Evolutionary conservation across 1,140 invertebrate species (phyloP).

Genomic region (Drosophila tani): DNA sequence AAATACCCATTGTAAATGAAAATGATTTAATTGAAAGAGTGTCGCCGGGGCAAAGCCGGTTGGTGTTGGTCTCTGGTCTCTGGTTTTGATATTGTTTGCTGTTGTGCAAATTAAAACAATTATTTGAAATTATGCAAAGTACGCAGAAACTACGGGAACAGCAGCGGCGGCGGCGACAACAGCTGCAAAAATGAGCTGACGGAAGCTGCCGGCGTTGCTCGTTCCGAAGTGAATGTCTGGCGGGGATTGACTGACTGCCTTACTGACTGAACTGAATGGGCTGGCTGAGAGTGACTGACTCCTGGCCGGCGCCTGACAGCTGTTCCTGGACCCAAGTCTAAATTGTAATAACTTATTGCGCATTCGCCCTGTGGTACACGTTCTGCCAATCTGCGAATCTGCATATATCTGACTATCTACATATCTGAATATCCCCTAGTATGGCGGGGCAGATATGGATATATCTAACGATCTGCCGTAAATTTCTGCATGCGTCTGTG

Average conservation of each 20-base stretch:
- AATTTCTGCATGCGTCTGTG: conserved; percentile 54
- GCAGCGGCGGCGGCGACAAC: conserved; percentile 51
- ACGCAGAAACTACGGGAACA: conserved; percentile 65
- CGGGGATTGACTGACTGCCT: conserved; percentile 27
- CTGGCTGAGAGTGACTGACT: conserved; percentile 46
- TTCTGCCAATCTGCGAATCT: background rate
- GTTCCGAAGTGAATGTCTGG: conserved; percentile 56
- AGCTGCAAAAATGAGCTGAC: conserved; percentile 73
- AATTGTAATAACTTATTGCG: conserved; percentile 51
- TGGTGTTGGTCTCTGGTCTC: conserved; percentile 24
- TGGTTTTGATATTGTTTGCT: conserved; percentile 68
- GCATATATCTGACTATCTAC: conserved; percentile 14
- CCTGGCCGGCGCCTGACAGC: conserved; percentile 33
- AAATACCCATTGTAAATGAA: conserved; percentile 62
- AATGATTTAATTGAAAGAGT: conserved; percentile 72
- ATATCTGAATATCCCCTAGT: conserved; percentile 22
- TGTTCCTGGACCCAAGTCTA: conserved; percentile 36
- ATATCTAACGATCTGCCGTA: conserved; percentile 38
- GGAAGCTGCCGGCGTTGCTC: conserved; percentile 60
- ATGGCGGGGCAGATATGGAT: conserved; percentile 25
- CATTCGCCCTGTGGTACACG: conserved; percentile 47
- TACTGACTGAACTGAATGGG: conserved; percentile 16
- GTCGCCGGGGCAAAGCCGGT: conserved; percentile 51
- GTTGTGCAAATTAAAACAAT: conserved; percentile 80
- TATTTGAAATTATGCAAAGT: conserved; percentile 79